Conservation (phyloP, 2,888 invertebrate species). For the Horisme vitalbata region DNA sequence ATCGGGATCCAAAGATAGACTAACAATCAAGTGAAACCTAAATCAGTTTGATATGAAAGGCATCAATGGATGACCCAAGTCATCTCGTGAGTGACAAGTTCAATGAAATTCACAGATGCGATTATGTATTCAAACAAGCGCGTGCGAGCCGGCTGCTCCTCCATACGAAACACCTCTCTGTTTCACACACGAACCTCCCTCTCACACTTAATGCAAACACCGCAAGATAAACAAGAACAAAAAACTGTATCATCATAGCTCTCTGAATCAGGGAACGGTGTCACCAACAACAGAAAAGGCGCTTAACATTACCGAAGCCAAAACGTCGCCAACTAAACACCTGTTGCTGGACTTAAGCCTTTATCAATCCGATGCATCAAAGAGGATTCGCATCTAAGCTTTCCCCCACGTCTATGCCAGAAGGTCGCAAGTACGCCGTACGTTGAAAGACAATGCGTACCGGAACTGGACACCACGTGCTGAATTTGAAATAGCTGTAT, state of each 20-base stretch:
- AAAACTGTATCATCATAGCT: slow-evolving; percentile 67
- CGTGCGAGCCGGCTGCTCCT: slow-evolving; percentile 55
- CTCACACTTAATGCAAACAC: slow-evolving; percentile 38
- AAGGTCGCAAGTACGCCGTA: slow-evolving; percentile 68
- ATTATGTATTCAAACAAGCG: slow-evolving; percentile 70
- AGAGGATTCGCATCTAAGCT: slow-evolving; percentile 79
- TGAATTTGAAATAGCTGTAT: slow-evolving; percentile 83
- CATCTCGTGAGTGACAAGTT: slow-evolving; percentile 70
- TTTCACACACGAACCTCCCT: slow-evolving; percentile 47
- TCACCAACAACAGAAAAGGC: slow-evolving; percentile 81
- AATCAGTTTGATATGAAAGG: slow-evolving; percentile 36
- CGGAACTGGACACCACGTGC: slow-evolving; percentile 73
- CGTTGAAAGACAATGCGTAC: slow-evolving; percentile 72
- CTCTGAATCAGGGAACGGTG: slow-evolving; percentile 75
- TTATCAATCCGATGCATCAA: slow-evolving; percentile 47
- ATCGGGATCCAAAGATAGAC: too few species aligned
- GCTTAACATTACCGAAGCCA: slow-evolving; percentile 50
- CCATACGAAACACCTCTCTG: slow-evolving; percentile 69
- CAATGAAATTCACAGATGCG: slow-evolving; percentile 64
- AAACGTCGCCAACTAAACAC: slow-evolving; percentile 52
- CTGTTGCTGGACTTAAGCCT: slow-evolving; percentile 56
- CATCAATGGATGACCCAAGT: slow-evolving; percentile 41
- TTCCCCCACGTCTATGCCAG: slow-evolving; percentile 68
- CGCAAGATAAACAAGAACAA: slow-evolving; percentile 46
- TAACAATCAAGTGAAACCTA: slow-evolving; percentile 15